phyloP scores from a whole-genome alignment of 2,797 vertebrate genomes.

The Cynopterus sphinx region DNA sequence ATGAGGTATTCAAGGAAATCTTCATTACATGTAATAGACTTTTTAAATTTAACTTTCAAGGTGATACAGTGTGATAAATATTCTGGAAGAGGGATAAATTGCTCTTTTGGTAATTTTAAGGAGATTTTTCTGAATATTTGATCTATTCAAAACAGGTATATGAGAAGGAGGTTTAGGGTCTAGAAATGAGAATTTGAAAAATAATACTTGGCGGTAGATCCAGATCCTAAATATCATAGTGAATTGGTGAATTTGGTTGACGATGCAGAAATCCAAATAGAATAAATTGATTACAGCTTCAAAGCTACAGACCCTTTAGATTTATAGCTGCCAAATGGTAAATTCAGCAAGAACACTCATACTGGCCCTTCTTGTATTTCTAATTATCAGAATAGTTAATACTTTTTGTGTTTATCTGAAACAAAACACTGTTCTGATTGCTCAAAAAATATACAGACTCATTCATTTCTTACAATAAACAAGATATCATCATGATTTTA shows the following conservation, averaged over 20 bases:
- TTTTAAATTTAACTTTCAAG: constrained; percentile 54
- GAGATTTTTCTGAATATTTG: constrained; percentile 36
- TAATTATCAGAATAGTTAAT: constrained; percentile 32
- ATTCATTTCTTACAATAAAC: background rate
- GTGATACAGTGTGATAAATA: constrained; percentile 1
- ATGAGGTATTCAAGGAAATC: constrained; percentile 30
- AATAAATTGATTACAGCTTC: background rate
- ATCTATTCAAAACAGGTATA: background rate
- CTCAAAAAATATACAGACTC: background rate
- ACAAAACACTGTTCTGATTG: constrained; percentile 7
- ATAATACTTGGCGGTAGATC: background rate
- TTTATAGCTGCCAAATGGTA: background rate
- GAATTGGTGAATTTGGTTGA: background rate
- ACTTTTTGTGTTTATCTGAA: background rate
- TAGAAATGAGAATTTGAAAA: background rate
- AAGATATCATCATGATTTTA: background rate
- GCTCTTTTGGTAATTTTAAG: background rate
- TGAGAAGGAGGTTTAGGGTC: background rate
- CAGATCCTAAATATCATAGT: background rate
- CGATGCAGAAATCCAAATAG: background rate
- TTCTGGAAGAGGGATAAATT: background rate
- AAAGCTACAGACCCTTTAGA: background rate
- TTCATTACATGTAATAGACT: constrained; percentile 32
- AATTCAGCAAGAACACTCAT: background rate
- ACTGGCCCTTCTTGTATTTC: background rate